phyloP scores from a whole-genome alignment of 2,888 invertebrate genomes.

The Sesamia inferens region DNA sequence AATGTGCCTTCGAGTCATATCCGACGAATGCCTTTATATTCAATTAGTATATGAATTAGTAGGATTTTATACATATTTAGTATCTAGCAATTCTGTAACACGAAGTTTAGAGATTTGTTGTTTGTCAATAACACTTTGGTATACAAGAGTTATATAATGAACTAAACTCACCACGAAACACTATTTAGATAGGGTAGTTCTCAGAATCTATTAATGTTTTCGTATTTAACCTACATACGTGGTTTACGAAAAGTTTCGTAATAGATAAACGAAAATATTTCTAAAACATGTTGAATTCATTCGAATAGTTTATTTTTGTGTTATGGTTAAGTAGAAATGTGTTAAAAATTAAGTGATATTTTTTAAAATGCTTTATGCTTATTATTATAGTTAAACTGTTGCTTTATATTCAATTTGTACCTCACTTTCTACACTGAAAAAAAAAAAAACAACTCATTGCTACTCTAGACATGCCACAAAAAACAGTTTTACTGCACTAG shows the following conservation, averaged over 20 bases:
- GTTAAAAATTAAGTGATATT: constrained; percentile 78
- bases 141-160: constrained; percentile 68
- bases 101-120: constrained; percentile 75
- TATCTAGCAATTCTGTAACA: constrained; percentile 71
- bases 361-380: constrained; percentile 71
- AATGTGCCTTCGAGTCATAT: constrained; percentile 89
- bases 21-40: constrained; percentile 85
- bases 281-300: constrained; percentile 85
- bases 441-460: constrained; percentile 28
- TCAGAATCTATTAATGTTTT: constrained; percentile 62
- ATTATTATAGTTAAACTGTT: constrained; percentile 65
- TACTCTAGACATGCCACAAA: constrained; percentile 38
- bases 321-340: constrained; percentile 77
- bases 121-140: constrained; percentile 71
- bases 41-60: constrained; percentile 79
- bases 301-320: constrained; percentile 88
- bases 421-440: constrained; percentile 49
- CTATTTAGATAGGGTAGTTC: constrained; percentile 55
- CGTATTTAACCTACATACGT: constrained; percentile 55
- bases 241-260: constrained; percentile 62
- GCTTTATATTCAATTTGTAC: constrained; percentile 51
- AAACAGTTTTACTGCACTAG: constrained; percentile 28
- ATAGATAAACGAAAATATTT: constrained; percentile 70
- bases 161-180: constrained; percentile 64
- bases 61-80: constrained; percentile 83